These are phyloP conservation scores for Nephrocerus scutellatus DNA, from an alignment of 2,888 invertebrate species.

Conservation along the genomic window DNA sequence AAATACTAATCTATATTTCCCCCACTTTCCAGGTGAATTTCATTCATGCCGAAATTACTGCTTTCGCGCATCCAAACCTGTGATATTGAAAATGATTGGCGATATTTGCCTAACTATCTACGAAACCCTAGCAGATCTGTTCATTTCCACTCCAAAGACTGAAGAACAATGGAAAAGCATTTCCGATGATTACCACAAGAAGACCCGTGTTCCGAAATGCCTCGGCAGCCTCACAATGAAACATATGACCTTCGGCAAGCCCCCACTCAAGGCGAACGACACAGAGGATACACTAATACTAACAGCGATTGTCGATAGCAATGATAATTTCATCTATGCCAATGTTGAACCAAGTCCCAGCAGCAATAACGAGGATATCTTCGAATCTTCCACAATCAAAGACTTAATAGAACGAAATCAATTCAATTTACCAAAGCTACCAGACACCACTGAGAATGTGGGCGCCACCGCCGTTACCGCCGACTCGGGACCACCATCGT, in stretches of 20 bases:
- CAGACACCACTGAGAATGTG: slow-evolving; percentile 12
- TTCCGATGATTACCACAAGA: slow-evolving; percentile 37
- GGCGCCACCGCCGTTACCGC: not conserved
- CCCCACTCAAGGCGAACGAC: slow-evolving; percentile 26
- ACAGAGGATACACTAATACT: slow-evolving; percentile 38
- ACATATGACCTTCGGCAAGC: slow-evolving; percentile 38
- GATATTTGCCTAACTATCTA: slow-evolving; percentile 45
- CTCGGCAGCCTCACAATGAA: slow-evolving; percentile 40
- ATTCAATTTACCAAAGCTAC: slow-evolving; percentile 24
- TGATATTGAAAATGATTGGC: slow-evolving; percentile 45
- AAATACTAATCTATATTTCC: no score
- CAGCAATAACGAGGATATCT: slow-evolving; percentile 34
- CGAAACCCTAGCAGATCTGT: slow-evolving; percentile 42
- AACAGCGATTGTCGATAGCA: slow-evolving; percentile 39
- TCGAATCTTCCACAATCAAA: slow-evolving; percentile 37
- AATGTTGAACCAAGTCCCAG: slow-evolving; percentile 37
- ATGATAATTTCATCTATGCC: slow-evolving; percentile 40
- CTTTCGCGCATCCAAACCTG: slow-evolving; percentile 46
- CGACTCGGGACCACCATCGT: slow-evolving; percentile 18
- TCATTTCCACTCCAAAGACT: slow-evolving; percentile 43
- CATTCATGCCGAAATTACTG: slow-evolving; percentile 46
- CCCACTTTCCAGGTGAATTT: slow-evolving; percentile 39
- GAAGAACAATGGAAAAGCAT: slow-evolving; percentile 41
- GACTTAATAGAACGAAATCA: slow-evolving; percentile 30
- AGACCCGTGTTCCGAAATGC: slow-evolving; percentile 37